Percentiles rank a stretch among this genome's conserved stretches.
Conservation (phyloP, 2,113 vertebrate genomes). For the Carlito syrichta region DNA sequence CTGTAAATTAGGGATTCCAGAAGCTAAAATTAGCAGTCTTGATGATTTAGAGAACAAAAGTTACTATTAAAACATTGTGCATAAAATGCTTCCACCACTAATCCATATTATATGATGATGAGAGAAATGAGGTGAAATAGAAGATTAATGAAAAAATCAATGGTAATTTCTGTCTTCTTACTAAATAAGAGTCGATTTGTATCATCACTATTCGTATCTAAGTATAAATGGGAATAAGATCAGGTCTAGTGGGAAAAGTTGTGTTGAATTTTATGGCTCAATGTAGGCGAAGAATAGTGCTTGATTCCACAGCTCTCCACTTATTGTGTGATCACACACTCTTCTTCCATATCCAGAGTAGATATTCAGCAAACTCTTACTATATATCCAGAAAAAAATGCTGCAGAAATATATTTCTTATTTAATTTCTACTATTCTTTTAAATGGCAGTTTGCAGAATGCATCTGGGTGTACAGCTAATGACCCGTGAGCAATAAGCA, state of each 20-base stretch:
- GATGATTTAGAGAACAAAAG: slow-evolving; percentile 65
- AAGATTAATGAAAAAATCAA: slow-evolving; percentile 84
- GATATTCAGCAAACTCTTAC: slow-evolving; percentile 67
- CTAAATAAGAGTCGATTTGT: slow-evolving; percentile 80
- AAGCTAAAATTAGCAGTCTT: no score
- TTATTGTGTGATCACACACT: slow-evolving; percentile 24
- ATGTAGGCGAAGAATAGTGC: slow-evolving; percentile 24
- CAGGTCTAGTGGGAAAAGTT: slow-evolving; percentile 64
- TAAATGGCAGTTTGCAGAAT: slow-evolving; percentile 86
- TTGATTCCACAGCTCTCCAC: slow-evolving; percentile 42
- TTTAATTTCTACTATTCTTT: slow-evolving; percentile 92
- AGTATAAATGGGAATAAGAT: slow-evolving; percentile 71
- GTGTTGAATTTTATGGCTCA: slow-evolving; percentile 39
- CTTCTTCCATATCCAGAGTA: slow-evolving; percentile 64
- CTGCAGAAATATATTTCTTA: slow-evolving; percentile 84
- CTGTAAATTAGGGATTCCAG: no score
- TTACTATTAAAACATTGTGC: slow-evolving; percentile 74
- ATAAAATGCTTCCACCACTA: slow-evolving; percentile 75
- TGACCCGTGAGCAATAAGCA: slow-evolving; percentile 98
- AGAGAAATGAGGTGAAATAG: slow-evolving; percentile 81
- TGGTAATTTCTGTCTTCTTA: slow-evolving; percentile 79
- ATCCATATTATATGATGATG: slow-evolving; percentile 79
- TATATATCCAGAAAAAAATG: slow-evolving; percentile 77
- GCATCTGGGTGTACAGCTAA: slow-evolving; percentile 92
- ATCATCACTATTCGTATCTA: slow-evolving; percentile 71